phyloP scores from a whole-genome alignment of 2,113 vertebrate species.

The Hiodon tergisus region DNA sequence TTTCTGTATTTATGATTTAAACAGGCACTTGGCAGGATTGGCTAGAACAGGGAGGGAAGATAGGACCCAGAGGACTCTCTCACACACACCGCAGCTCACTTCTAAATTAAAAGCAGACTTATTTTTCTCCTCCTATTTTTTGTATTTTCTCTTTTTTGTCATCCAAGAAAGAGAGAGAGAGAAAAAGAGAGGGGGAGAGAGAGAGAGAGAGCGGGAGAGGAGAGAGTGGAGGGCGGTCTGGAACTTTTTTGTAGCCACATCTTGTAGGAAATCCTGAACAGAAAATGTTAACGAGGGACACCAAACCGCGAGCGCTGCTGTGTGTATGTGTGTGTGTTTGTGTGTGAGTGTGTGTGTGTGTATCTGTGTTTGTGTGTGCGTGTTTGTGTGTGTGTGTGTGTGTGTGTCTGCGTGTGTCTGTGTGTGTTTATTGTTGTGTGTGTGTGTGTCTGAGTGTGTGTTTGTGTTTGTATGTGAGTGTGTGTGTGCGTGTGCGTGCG shows the following conservation, averaged over 20 bases:
- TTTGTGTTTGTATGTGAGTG: no score
- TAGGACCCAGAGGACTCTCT: constrained; percentile 58
- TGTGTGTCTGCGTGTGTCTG: no score
- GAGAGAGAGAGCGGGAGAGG: constrained; percentile 32
- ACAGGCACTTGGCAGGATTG: constrained; percentile 37
- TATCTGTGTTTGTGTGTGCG: no score
- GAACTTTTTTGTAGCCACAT: constrained; percentile 52
- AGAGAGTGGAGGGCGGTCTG: constrained; percentile 40
- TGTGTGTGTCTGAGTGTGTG: no score
- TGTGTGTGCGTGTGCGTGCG: no score
- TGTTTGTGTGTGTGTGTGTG: no score
- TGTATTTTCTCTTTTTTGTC: constrained; percentile 29
- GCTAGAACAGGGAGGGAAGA: constrained; percentile 41
- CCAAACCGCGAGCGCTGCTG: constrained; percentile 46
- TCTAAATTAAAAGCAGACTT: constrained; percentile 69
- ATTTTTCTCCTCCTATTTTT: constrained; percentile 22
- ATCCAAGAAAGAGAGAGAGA: constrained; percentile 16
- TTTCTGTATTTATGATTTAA: constrained; percentile 47
- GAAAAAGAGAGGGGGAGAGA: constrained; percentile 11
- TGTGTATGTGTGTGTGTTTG: no score
- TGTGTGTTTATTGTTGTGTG: no score
- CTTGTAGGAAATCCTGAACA: constrained; percentile 65
- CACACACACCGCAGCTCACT: constrained; percentile 35
- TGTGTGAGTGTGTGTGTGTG: no score
- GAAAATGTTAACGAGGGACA: constrained; percentile 67